Evolutionary conservation across 2,797 vertebrate genomes (phyloP).

Genomic region (Hemibagrus guttatus): DNA sequence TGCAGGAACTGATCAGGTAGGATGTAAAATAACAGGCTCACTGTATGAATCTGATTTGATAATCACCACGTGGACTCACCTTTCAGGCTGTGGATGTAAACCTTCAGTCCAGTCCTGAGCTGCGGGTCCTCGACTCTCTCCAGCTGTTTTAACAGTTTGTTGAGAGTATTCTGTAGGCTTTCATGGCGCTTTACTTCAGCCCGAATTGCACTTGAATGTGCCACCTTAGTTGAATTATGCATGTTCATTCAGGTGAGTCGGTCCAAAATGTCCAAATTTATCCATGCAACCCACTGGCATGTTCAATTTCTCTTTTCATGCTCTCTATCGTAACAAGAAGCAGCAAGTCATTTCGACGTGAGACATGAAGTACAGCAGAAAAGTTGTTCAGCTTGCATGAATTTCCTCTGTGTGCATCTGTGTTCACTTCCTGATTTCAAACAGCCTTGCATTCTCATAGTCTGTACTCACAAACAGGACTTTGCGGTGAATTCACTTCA

Average conservation of each 20-base stretch:
- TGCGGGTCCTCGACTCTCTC: constrained; percentile 77
- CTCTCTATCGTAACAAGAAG: constrained; percentile 26
- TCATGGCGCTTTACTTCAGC: constrained; percentile 84
- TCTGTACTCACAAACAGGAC: constrained; percentile 54
- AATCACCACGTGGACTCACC: constrained; percentile 70
- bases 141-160: constrained; percentile 79
- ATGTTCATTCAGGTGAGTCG: constrained; percentile 67
- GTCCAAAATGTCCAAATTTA: constrained; percentile 54
- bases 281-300: constrained; percentile 71
- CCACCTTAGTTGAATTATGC: constrained; percentile 72
- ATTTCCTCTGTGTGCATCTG: constrained; percentile 73
- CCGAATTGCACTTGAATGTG: constrained; percentile 75
- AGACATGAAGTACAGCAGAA: constrained; percentile 58
- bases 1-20: background rate
- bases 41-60: background rate
- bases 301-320: constrained; percentile 48
- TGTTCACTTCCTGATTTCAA: constrained; percentile 78
- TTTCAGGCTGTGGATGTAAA: constrained; percentile 79
- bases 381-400: constrained; percentile 60
- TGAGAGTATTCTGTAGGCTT: constrained; percentile 77
- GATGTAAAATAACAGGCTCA: background rate
- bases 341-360: constrained; percentile 4
- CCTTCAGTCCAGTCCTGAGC: constrained; percentile 78
- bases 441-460: constrained; percentile 41
- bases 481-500: constrained; percentile 57